phyloP scores from a whole-genome alignment of 2,888 invertebrate species.

The Orthosia gothica region DNA sequence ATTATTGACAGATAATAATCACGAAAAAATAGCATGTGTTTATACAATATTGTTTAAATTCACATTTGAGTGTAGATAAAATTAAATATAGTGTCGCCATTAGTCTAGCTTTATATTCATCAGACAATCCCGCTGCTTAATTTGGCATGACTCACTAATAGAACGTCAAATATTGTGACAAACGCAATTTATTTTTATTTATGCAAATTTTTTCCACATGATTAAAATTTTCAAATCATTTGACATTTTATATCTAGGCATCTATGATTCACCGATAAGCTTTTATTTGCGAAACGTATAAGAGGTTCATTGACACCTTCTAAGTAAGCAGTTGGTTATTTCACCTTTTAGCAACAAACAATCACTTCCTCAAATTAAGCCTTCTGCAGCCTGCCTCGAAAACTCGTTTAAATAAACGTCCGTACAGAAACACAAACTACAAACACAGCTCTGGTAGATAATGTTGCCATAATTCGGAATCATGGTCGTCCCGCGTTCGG shows the following conservation, averaged over 20 bases:
- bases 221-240: conserved; percentile 42
- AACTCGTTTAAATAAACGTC: conserved; percentile 28
- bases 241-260: conserved; percentile 32
- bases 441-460: conserved; percentile 35
- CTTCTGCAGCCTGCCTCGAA: neutral
- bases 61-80: too few relatives aligned
- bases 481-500: conserved; percentile 44
- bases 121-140: conserved; percentile 8
- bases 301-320: conserved; percentile 38
- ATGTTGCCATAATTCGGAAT: conserved; percentile 59
- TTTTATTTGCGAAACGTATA: conserved; percentile 33
- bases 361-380: conserved; percentile 6
- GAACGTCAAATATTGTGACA: conserved; percentile 56
- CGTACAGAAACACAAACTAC: conserved; percentile 19
- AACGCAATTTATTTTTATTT: conserved; percentile 38
- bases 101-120: conserved; percentile 10
- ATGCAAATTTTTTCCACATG: conserved; percentile 10
- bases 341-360: conserved; percentile 18
- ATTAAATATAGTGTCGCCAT: neutral
- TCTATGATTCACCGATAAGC: conserved; percentile 47
- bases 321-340: conserved; percentile 10
- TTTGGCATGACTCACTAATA: conserved; percentile 36
- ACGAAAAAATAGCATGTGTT: too few relatives aligned
- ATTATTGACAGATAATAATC: too few relatives aligned
- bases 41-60: too few relatives aligned